A percentile compares a stretch with the other conserved stretches of the same genome.
Conservation (phyloP, 1,140 invertebrate genomes). For the Bradysia coprophila region DNA sequence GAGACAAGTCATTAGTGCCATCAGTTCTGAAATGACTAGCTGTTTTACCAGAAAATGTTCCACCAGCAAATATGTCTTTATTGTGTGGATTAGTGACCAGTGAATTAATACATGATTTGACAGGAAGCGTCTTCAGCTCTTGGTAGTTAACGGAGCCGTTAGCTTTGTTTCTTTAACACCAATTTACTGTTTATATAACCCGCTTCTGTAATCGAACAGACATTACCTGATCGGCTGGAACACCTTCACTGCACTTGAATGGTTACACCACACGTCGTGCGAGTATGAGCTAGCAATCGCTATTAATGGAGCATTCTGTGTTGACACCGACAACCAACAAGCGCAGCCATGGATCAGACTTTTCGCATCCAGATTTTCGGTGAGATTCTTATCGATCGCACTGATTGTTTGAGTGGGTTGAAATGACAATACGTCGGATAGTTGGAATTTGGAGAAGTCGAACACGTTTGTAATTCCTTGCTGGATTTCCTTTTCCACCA, state of each 20-base stretch:
- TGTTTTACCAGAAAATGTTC: constrained; percentile 11
- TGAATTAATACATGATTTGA: constrained; percentile 16
- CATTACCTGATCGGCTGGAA: constrained; percentile 15
- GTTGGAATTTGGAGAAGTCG: constrained; percentile 6
- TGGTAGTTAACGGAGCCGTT: constrained; percentile 8
- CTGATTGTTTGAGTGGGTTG: constrained; percentile 15
- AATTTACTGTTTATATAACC: no score
- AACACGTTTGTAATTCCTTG: constrained; percentile 13
- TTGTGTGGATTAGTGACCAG: constrained; percentile 15
- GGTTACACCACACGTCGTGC: constrained; percentile 22
- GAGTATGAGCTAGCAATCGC: constrained; percentile 14
- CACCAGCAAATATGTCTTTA: constrained; percentile 18
- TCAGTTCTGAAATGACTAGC: no score
- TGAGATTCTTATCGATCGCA: background rate
- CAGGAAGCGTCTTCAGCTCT: constrained; percentile 9
- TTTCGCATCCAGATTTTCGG: background rate
- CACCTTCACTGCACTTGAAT: constrained; percentile 13
- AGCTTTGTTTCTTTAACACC: constrained; percentile 11
- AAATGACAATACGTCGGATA: constrained; percentile 12
- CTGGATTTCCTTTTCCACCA: constrained; percentile 14
- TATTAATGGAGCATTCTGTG: constrained; percentile 17
- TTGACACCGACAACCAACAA: constrained; percentile 18
- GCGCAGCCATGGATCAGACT: constrained; percentile 9
- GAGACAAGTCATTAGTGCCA: no score
- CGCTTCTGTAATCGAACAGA: no score